Evolutionary conservation across 1,140 invertebrate species (phyloP).

Genomic region (Drosophila seguyi): DNA sequence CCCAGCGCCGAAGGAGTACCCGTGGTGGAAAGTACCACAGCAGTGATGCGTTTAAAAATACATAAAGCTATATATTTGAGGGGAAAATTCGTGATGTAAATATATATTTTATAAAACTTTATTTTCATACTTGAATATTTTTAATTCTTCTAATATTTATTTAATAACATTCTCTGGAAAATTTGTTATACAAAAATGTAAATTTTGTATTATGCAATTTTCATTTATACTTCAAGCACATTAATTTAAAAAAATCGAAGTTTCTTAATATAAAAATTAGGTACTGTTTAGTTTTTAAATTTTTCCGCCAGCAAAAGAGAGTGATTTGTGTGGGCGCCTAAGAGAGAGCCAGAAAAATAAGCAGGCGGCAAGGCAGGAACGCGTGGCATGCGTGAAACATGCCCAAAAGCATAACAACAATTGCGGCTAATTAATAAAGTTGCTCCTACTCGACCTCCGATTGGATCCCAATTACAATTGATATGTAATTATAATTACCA

Average conservation of each 20-base stretch:
- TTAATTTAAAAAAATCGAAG: too few relatives aligned
- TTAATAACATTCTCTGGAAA: too few relatives aligned
- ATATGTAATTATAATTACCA: constrained; percentile 42
- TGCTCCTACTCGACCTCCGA: constrained; percentile 27
- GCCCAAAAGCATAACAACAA: constrained; percentile 33
- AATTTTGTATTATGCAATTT: too few relatives aligned
- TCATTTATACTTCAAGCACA: too few relatives aligned
- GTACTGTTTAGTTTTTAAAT: not conserved
- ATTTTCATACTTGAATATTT: too few relatives aligned
- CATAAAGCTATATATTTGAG: not conserved
- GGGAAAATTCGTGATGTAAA: too few relatives aligned
- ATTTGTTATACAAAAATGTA: too few relatives aligned
- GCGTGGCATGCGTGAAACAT: constrained; percentile 43
- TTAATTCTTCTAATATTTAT: not conserved
- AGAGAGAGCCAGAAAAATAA: not conserved
- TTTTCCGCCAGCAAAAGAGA: constrained; percentile 5
- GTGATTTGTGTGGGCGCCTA: not conserved
- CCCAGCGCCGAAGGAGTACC: constrained; percentile 28
- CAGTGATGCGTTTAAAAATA: not conserved
- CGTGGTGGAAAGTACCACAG: constrained; percentile 23
- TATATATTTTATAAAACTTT: not conserved
- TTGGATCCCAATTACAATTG: constrained; percentile 35
- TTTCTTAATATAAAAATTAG: too few relatives aligned
- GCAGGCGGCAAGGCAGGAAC: constrained; percentile 12
- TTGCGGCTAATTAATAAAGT: constrained; percentile 53